phyloP scores from a whole-genome alignment of 2,888 invertebrate species.

The Aphodius sticticus region DNA sequence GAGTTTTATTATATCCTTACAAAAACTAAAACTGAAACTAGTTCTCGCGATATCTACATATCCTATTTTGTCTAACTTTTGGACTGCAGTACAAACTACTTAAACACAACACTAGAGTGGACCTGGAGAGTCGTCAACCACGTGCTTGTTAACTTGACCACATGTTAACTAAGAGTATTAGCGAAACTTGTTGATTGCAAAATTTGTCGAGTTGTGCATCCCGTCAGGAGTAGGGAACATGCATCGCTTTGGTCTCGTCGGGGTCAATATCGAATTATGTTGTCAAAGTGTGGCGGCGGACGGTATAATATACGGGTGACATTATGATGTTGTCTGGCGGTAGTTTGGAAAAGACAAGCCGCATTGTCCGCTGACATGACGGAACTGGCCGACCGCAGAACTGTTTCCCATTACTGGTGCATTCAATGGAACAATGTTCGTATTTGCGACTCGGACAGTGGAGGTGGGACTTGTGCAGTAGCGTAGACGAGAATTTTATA shows the following conservation, averaged over 20 bases:
- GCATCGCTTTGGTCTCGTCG: background rate
- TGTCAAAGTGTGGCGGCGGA: background rate
- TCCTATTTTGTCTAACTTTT: background rate
- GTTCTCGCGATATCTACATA: too few species aligned
- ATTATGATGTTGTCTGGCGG: background rate
- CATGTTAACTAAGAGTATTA: background rate
- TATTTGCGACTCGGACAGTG: constrained; percentile 40
- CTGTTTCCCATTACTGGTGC: constrained; percentile 49
- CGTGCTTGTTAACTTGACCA: background rate
- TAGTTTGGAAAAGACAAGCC: constrained; percentile 40
- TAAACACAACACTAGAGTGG: background rate
- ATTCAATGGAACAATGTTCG: constrained; percentile 49
- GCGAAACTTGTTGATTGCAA: background rate
- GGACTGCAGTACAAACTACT: background rate
- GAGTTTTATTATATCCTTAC: too few species aligned
- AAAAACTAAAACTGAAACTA: too few species aligned
- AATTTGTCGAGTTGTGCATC: background rate
- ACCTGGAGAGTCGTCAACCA: background rate
- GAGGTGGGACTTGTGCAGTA: background rate
- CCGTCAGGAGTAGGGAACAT: background rate
- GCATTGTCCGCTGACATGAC: constrained; percentile 47
- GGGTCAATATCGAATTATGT: constrained; percentile 4
- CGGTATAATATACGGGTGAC: background rate
- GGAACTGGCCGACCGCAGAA: constrained; percentile 50
- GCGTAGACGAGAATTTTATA: too few species aligned